Conservation (phyloP, 2,888 invertebrate species). For the Hypsopygia costalis region DNA sequence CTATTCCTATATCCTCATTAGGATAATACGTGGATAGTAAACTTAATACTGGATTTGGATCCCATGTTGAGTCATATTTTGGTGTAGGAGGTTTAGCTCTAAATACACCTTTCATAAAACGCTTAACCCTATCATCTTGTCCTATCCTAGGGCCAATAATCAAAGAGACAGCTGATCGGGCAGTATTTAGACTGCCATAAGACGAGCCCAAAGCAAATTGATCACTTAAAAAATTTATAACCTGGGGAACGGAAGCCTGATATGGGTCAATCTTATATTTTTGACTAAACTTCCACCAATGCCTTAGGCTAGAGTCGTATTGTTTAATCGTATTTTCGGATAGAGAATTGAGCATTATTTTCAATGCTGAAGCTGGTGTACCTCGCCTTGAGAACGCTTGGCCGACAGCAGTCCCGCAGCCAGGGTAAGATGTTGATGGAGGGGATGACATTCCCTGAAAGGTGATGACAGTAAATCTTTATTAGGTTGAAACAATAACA, state of each 20-base stretch:
- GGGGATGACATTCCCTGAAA: background rate
- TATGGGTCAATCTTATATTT: background rate
- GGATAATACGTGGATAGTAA: constrained; percentile 5
- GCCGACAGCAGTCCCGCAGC: background rate
- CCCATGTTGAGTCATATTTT: constrained; percentile 7
- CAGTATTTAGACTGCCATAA: background rate
- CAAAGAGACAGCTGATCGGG: background rate
- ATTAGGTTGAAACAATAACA: background rate
- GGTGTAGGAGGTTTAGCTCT: background rate
- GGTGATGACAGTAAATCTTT: background rate
- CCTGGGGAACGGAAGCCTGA: background rate
- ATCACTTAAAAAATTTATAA: background rate
- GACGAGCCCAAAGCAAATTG: background rate
- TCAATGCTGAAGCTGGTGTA: background rate
- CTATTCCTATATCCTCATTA: background rate
- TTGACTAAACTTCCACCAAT: background rate
- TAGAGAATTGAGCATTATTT: background rate
- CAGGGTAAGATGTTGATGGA: background rate
- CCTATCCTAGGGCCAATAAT: background rate
- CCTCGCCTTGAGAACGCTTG: background rate
- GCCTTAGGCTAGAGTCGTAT: background rate
- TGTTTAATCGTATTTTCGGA: background rate
- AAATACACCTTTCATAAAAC: background rate
- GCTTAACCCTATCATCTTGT: background rate
- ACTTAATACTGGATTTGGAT: constrained; percentile 7